Base-by-base conservation (phyloP, 1,140 invertebrate species). In the Bombus superbus region DNA sequence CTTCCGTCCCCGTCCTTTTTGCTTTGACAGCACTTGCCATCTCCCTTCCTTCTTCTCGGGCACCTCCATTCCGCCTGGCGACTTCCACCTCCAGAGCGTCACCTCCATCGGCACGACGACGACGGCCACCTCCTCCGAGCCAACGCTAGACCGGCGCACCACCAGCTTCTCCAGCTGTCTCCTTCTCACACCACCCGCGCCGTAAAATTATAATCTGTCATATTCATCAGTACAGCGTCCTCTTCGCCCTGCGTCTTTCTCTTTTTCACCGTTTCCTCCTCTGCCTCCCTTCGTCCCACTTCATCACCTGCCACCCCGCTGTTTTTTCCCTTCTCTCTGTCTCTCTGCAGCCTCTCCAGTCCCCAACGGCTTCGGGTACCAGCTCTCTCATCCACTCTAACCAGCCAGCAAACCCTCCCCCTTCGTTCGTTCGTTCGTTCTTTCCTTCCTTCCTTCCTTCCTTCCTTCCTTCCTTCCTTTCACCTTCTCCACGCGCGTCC, bases 191-290 rank as follows among this genome's bases (percentile, higher is more conserved):
- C 79, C 71, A 88, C 82, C 79, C 76, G 66, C 64, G 68, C 77
- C 78, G 81, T 87, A 85, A 88, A 92, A 91, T 92, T 91, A 92
- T 92, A 92, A 92, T 92, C 89, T 92, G 90, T 90, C 92, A 92
- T 92, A 92, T 90, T 92, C 91, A 92, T 92, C 92, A 82, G 89
- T 90, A 86, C 82, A 86, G 72, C 72, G 77, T 82, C 40, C 77
- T 85, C 81, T 62, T 74, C 71, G 18, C 6, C 38, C 35, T 42
- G 25, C 66, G 22, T 28, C 72, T 10, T 15, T 71, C 38, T 68
- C 35, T 44, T 35, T 75, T 71, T 25, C 15, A 78, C 73, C n/a
- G 66, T 28, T 72, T 75, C 38, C 32, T 44, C n/a, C 42, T 83
- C 22, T 42, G 18, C 15, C 32, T 1, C 53, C 28, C 35, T 15